A percentile compares a stretch with the other conserved stretches of the same genome.
Conservation (phyloP, 2,797 vertebrate genomes). For the Tolypeutes matacus region DNA sequence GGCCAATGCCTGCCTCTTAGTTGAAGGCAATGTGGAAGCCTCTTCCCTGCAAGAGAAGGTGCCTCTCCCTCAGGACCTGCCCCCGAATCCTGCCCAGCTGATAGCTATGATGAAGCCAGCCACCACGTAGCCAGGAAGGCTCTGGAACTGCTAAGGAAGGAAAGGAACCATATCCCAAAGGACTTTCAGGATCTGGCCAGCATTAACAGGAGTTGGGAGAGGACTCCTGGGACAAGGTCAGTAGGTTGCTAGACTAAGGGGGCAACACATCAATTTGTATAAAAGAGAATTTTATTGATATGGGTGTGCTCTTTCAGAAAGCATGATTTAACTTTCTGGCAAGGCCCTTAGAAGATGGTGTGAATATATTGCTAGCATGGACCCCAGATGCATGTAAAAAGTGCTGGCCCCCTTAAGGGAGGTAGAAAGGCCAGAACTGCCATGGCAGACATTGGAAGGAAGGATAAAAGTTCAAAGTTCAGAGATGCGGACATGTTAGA, state of each 20-base stretch:
- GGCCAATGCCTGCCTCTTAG: not conserved
- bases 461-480: not conserved
- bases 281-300: not conserved
- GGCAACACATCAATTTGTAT: not conserved
- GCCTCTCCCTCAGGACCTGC: not conserved
- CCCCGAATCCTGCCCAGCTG: not conserved
- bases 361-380: not conserved
- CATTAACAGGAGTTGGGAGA: not conserved
- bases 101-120: not conserved
- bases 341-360: not conserved
- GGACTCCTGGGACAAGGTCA: not conserved
- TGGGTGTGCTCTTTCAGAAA: not conserved
- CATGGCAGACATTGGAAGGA: not conserved
- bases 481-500: not conserved
- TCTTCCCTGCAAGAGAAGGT: not conserved
- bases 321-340: not conserved
- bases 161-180: too few relatives aligned
- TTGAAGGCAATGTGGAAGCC: not conserved
- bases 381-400: not conserved
- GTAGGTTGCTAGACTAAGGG: not conserved
- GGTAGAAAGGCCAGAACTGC: not conserved
- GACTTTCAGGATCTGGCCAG: not conserved
- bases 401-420: too few relatives aligned
- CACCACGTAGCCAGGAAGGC: not conserved
- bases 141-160: not conserved